Evolutionary conservation across 2,888 invertebrate species (phyloP), one percentile per base, ranked within the genome.

Genomic region (Diachrysia chrysitis): DNA sequence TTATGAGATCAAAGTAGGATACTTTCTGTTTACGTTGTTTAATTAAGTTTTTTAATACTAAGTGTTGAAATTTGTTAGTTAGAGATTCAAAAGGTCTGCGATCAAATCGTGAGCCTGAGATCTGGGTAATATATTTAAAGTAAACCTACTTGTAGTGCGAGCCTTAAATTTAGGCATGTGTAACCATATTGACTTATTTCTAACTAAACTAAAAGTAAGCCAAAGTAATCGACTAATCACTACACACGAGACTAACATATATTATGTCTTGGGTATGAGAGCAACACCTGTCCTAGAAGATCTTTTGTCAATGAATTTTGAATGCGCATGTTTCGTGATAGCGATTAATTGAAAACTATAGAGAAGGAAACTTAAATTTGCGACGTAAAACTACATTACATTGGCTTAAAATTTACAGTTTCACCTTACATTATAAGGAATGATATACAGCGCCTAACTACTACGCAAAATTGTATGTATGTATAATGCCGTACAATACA

Each of bases 1-100:
- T 78, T 79, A 84, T 92, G 93, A 93, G 93, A 93, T 93, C 93
- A 92, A 85, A 81, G 76, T 89, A 90, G 88, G 89, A 89, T 86
- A 87, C 84, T 79, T 82, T 72, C 76, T 79, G 80, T 85, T 81
- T 65, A 77, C 66, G 65, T 76, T 72, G 69, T 61, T 77, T 78
- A 65, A 67, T 68, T 63, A 48, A 58, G 60, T 58, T 63, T 66
- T 63, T 66, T 69, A 70, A 66, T 75, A 71, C 66, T 66, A 67
- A 66, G 42, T 60, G 64, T 63, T 71, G 66, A 63, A 66, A 72
- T 61, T 58, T 21, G 48, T 65, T 66, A 57, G 17, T 58, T 48
- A 21, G 82, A 85, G 81, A 82, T 85, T 85, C 83, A 70, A 69
- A 70, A 72, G 60, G 65, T 71, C 80, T 67, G 79, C 73, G 68